Conservation (phyloP, 2,888 invertebrate species). For the Nesidiocoris tenuis region DNA sequence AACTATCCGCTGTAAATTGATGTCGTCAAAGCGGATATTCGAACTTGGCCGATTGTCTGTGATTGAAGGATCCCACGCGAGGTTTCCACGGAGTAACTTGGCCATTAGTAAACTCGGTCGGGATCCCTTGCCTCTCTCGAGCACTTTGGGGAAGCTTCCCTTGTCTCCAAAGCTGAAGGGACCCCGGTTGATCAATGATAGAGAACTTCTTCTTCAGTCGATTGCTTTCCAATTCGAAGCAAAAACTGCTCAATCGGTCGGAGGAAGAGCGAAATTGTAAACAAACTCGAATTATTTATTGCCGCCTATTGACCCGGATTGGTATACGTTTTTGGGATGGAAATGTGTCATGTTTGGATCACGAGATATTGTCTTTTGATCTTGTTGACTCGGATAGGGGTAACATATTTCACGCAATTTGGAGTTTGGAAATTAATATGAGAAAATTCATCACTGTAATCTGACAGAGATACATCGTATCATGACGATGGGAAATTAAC, state of each 20-base stretch:
- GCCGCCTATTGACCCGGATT: neutral
- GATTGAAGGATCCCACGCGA: neutral
- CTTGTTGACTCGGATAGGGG: no score
- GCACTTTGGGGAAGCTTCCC: neutral
- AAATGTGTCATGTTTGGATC: no score
- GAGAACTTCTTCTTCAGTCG: neutral
- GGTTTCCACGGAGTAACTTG: neutral
- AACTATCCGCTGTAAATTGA: neutral
- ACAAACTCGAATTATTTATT: neutral
- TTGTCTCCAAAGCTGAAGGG: neutral
- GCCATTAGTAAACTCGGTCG: neutral
- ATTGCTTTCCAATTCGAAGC: neutral
- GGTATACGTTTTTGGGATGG: no score
- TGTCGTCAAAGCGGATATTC: neutral
- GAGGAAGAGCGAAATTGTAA: neutral
- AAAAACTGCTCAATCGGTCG: neutral
- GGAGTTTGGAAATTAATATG: no score
- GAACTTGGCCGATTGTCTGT: neutral
- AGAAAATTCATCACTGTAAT: no score
- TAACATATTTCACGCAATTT: no score
- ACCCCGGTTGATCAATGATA: neutral
- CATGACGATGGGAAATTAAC: neutral
- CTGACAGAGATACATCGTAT: no score
- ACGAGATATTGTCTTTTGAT: no score
- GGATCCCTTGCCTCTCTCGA: neutral